Evolutionary conservation across 2,888 invertebrate species (phyloP), one percentile per base, ranked within the genome.

Genomic region (Cephus spinipes): DNA sequence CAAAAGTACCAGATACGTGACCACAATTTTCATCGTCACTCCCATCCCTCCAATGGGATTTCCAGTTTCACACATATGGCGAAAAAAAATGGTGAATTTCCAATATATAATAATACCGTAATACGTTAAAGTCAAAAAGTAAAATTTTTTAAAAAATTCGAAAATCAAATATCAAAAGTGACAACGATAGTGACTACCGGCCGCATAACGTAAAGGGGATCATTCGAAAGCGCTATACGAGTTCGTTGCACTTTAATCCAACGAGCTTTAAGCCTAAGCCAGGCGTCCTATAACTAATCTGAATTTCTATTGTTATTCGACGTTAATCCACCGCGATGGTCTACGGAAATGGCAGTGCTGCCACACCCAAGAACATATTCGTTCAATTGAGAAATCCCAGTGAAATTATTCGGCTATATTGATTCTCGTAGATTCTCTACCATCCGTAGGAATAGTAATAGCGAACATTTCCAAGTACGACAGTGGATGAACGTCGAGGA

Each of bases 261-360:
- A 3, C 3, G 30, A 71, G 30, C 71, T 71, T 71, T 30, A 12
- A 32, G 34, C 30, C 71, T 71, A 30, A 71, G 34, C 71, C 71
- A 33, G 71, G 34, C 23, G 23, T 55, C 71, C 34, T 34, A 71
- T 71, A 71, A 71, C 71, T 71, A 71, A 71, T 30, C 71, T 71
- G 32, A 15, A 71, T 34, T 71, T 30, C 71, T 55, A 55, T 55
- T 55, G 55, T 55, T 55, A 55, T 55, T 55, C 23, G 55, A 23
- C 55, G 55, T 55, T 55, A 55, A 55, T 55, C 55, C 55, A 55
- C 55, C 55, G 55, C 55, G 23, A 55, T 55, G 55, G 55, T 23
- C 23, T 23, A 23, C 55, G 23, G 55, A 15, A 55, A 55, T 55
- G 55, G 9, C 55, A 55, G 23, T 23, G 55, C 55, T 55, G 55